Evolutionary conservation across 2,797 vertebrate species (phyloP).

Genomic region (Eurystomus glaucurus): DNA sequence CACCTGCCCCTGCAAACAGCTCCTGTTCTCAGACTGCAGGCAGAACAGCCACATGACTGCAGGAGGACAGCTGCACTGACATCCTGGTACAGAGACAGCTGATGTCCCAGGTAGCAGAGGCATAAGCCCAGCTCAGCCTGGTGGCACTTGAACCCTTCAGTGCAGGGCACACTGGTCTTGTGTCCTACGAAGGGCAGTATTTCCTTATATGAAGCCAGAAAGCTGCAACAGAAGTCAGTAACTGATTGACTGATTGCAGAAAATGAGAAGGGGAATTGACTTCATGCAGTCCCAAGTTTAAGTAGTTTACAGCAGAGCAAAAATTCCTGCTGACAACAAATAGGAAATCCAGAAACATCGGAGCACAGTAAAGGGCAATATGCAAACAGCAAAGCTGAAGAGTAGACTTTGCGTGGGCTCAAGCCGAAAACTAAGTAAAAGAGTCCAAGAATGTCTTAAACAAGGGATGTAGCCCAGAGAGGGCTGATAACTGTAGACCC

Average conservation of each 20-base stretch:
- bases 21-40: not conserved
- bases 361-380: not conserved
- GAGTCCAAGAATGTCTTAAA: not conserved
- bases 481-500: not conserved
- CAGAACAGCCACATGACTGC: not conserved
- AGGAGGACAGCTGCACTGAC: not conserved
- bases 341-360: accelerated
- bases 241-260: too few relatives aligned
- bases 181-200: not conserved
- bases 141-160: not conserved
- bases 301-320: not conserved
- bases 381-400: not conserved
- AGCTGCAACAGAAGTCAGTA: not conserved
- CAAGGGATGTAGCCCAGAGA: accelerated
- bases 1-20: slow-evolving; percentile 40
- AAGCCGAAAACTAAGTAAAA: not conserved
- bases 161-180: accelerated
- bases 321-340: not conserved
- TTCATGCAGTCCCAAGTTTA: not conserved
- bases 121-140: not conserved
- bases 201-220: not conserved
- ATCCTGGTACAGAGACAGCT: not conserved
- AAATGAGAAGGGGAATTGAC: not conserved
- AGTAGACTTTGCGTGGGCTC: not conserved
- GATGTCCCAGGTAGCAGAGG: not conserved